These are phyloP conservation scores for Macrosiphum euphorbiae DNA, from an alignment of 2,888 invertebrate species.

Conservation along the genomic window DNA sequence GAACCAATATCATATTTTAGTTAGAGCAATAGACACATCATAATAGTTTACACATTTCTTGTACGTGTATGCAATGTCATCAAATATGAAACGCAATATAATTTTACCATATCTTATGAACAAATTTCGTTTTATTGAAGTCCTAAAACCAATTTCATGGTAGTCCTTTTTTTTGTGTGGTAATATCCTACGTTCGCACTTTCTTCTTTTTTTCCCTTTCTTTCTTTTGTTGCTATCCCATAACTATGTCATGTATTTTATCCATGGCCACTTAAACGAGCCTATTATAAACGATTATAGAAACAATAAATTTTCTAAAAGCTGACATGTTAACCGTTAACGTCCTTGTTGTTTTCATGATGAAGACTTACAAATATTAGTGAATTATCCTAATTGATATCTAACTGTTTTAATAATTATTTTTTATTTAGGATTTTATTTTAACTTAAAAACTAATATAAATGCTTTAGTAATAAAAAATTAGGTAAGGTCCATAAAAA, in stretches of 20 bases:
- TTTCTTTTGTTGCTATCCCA: slow-evolving; percentile 42
- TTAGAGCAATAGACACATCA: neutral
- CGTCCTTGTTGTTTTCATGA: slow-evolving; percentile 3
- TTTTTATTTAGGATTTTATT: neutral
- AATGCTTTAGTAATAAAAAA: neutral
- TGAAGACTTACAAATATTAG: neutral
- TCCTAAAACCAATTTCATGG: slow-evolving; percentile 35
- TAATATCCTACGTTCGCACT: slow-evolving; percentile 42
- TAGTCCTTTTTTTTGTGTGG: neutral
- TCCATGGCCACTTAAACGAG: slow-evolving; percentile 37
- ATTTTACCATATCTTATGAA: slow-evolving; percentile 7
- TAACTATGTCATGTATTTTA: slow-evolving; percentile 25
- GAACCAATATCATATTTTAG: neutral
- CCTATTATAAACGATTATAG: slow-evolving; percentile 48
- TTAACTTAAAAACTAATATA: neutral
- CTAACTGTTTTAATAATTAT: neutral
- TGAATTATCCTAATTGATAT: neutral
- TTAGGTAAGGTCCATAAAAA: neutral
- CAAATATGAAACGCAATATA: neutral
- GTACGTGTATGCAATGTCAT: neutral
- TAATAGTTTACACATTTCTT: neutral
- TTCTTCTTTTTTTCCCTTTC: slow-evolving; percentile 2
- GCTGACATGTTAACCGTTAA: slow-evolving; percentile 5
- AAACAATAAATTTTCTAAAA: slow-evolving; percentile 20
- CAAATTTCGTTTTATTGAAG: slow-evolving; percentile 23